phyloP scores from a whole-genome alignment of 2,113 vertebrate genomes.

The Spheniscus mendiculus region DNA sequence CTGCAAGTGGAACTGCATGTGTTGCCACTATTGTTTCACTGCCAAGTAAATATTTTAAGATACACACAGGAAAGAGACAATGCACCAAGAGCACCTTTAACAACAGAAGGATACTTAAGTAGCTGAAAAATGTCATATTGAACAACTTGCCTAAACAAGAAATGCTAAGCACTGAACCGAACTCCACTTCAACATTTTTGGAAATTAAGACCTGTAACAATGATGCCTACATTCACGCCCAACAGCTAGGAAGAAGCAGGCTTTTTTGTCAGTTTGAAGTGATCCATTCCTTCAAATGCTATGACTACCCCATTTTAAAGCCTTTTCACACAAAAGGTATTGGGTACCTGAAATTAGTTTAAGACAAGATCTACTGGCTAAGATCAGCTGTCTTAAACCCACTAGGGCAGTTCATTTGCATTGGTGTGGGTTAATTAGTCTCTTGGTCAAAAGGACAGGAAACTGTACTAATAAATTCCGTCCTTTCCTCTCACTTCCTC shows the following conservation, averaged over 20 bases:
- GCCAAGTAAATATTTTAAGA: background rate
- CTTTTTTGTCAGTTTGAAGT: background rate
- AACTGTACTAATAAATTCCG: background rate
- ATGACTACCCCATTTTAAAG: background rate
- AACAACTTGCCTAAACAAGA: background rate
- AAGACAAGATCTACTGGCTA: background rate
- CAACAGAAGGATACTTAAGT: background rate
- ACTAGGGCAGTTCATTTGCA: background rate
- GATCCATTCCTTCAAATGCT: background rate
- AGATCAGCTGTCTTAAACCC: background rate
- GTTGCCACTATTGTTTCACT: conserved; percentile 46
- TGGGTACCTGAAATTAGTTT: background rate
- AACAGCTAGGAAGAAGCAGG: conserved; percentile 3
- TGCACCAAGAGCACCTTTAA: conserved; percentile 18
- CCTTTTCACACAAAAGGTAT: background rate
- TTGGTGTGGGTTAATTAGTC: background rate
- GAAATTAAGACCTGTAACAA: conserved; percentile 27
- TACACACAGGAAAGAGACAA: background rate
- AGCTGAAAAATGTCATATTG: background rate
- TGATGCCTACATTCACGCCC: background rate
- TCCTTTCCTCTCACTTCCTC: background rate
- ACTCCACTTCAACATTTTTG: background rate
- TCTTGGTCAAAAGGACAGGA: conserved; percentile 41
- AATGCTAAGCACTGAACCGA: background rate
- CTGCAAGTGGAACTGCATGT: background rate